These are phyloP conservation scores for Cacatua alba DNA, from an alignment of 2,113 vertebrate genomes.

Conservation along the genomic window DNA sequence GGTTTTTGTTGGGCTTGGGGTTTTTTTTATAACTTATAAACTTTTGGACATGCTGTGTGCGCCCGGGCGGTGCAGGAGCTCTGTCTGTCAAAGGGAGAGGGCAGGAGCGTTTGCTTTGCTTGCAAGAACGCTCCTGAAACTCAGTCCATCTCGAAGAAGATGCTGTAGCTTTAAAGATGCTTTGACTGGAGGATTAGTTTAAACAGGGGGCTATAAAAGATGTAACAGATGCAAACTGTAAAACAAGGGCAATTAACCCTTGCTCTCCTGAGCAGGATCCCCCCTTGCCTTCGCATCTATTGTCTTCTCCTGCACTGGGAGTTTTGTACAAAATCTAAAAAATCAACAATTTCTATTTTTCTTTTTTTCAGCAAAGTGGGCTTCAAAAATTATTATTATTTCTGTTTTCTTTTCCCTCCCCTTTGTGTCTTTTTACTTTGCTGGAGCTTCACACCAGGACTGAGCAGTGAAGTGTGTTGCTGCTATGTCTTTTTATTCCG, in stretches of 20 bases:
- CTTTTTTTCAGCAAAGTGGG: neutral
- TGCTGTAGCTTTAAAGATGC: constrained; percentile 73
- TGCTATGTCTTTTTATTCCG: constrained; percentile 50
- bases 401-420: neutral
- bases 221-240: constrained; percentile 88
- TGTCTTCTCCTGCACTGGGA: constrained; percentile 66
- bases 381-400: neutral
- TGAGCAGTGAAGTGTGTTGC: constrained; percentile 57
- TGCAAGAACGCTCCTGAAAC: constrained; percentile 68
- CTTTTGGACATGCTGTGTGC: constrained; percentile 64
- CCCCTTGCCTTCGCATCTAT: constrained; percentile 70
- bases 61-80: constrained; percentile 64
- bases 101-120: constrained; percentile 61
- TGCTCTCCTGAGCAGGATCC: constrained; percentile 70
- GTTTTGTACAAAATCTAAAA: constrained; percentile 67
- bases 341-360: neutral
- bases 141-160: constrained; percentile 68
- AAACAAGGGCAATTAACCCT: constrained; percentile 84
- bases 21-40: constrained; percentile 56
- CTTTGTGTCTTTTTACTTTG: constrained; percentile 66
- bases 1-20: neutral
- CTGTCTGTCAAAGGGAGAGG: constrained; percentile 80
- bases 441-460: constrained; percentile 50
- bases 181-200: constrained; percentile 80
- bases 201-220: constrained; percentile 85